Evolutionary conservation across 1,140 invertebrate species (phyloP).

Genomic region (Apis mellifera): DNA sequence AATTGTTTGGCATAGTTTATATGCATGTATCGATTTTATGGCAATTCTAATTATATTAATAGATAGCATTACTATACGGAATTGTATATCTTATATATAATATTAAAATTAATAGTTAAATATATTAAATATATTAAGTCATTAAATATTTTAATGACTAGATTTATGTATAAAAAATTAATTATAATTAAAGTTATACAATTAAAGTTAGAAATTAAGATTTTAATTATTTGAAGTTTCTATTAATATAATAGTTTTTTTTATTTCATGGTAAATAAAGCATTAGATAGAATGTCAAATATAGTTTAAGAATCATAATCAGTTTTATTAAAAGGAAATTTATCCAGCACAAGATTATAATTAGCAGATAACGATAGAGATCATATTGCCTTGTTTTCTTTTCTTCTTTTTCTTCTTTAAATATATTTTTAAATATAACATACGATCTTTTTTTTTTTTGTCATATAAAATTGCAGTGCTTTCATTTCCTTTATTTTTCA

Average conservation of each 20-base stretch:
- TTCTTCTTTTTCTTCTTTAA: not conserved
- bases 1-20: not conserved
- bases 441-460: slow-evolving; percentile 13
- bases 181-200: too few relatives aligned
- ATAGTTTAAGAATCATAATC: slow-evolving; percentile 24
- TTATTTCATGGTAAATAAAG: not conserved
- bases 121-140: too few relatives aligned
- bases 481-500: not conserved
- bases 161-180: too few relatives aligned
- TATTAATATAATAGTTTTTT: not conserved
- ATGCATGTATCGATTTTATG: slow-evolving; percentile 8
- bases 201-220: too few relatives aligned
- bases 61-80: too few relatives aligned
- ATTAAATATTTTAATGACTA: too few relatives aligned
- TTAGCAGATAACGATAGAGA: slow-evolving; percentile 11
- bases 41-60: not conserved
- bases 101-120: not conserved
- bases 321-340: slow-evolving; percentile 34
- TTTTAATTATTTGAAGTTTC: too few relatives aligned
- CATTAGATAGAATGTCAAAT: not conserved
- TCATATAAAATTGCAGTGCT: slow-evolving; percentile 33
- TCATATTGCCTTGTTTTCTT: not conserved
- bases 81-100: not conserved
- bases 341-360: slow-evolving; percentile 21
- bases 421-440: slow-evolving; percentile 43